Evolutionary conservation across 2,888 invertebrate genomes (phyloP).

Genomic region (Chymomyza procnemis): DNA sequence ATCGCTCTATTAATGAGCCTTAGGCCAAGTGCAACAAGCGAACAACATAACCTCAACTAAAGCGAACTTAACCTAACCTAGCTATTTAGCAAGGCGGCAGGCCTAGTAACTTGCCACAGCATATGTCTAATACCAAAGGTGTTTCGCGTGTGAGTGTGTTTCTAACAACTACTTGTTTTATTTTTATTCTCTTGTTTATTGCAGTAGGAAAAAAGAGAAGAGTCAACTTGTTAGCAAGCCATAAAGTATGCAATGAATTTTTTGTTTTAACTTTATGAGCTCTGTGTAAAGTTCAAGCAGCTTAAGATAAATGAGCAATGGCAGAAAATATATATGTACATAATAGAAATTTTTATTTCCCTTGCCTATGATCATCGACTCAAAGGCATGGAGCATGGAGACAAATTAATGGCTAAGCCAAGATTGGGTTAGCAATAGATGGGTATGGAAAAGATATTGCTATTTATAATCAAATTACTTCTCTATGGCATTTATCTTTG

Average conservation of each 20-base stretch:
- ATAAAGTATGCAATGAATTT: background rate
- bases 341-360: too few species aligned
- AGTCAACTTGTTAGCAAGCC: background rate
- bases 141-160: background rate
- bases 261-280: background rate
- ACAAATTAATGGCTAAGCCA: too few species aligned
- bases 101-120: background rate
- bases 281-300: too few species aligned
- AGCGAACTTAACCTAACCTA: conserved; percentile 41
- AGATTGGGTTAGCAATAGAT: too few species aligned
- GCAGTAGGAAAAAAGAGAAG: background rate
- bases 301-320: too few species aligned
- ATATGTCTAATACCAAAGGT: background rate
- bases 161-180: background rate
- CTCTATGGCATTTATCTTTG: too few species aligned
- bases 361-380: too few species aligned
- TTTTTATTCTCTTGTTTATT: background rate
- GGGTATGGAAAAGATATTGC: too few species aligned
- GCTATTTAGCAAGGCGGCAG: conserved; percentile 36
- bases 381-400: too few species aligned
- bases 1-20: conserved; percentile 69
- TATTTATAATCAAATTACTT: too few species aligned
- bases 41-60: conserved; percentile 53
- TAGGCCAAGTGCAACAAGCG: conserved; percentile 72
- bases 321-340: too few species aligned